A percentile compares a stretch with the other conserved stretches of the same genome.
These are phyloP conservation scores for Pseudonaja textilis DNA, from an alignment of 2,113 vertebrate genomes.

Conservation along the genomic window DNA sequence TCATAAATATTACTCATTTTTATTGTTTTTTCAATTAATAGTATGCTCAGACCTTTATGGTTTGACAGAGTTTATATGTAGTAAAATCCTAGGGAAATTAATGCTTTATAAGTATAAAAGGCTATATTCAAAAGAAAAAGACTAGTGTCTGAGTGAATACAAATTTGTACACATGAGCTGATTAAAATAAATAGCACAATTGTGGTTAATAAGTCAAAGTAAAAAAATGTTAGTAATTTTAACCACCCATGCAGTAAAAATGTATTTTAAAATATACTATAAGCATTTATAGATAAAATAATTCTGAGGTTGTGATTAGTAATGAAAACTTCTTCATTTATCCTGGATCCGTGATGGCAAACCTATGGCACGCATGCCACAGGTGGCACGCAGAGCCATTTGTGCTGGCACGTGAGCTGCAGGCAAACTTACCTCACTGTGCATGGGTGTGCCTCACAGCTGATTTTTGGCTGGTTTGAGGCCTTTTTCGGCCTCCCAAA, in stretches of 20 bases:
- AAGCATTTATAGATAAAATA: neutral
- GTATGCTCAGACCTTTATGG: neutral
- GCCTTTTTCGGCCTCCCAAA: too few species aligned
- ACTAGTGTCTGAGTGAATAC: neutral
- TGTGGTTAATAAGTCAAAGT: neutral
- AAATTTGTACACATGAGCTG: neutral
- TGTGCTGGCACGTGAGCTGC: too few species aligned
- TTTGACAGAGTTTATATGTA: neutral
- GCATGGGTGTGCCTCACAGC: too few species aligned
- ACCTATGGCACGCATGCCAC: too few species aligned
- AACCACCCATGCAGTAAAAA: neutral
- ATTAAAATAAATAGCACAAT: neutral
- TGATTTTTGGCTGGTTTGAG: too few species aligned
- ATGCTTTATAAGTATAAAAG: neutral
- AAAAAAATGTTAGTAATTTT: neutral
- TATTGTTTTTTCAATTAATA: neutral
- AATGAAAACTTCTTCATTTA: neutral
- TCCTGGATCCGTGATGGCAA: too few species aligned
- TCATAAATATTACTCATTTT: neutral
- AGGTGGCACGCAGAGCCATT: too few species aligned
- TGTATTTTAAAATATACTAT: neutral
- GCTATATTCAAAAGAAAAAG: neutral
- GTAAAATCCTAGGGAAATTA: neutral
- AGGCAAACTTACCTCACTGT: too few species aligned
- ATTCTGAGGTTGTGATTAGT: neutral